A percentile compares a stretch with the other conserved stretches of the same genome.
Conservation (phyloP, 2,113 vertebrate species). For the Cervus canadensis region DNA sequence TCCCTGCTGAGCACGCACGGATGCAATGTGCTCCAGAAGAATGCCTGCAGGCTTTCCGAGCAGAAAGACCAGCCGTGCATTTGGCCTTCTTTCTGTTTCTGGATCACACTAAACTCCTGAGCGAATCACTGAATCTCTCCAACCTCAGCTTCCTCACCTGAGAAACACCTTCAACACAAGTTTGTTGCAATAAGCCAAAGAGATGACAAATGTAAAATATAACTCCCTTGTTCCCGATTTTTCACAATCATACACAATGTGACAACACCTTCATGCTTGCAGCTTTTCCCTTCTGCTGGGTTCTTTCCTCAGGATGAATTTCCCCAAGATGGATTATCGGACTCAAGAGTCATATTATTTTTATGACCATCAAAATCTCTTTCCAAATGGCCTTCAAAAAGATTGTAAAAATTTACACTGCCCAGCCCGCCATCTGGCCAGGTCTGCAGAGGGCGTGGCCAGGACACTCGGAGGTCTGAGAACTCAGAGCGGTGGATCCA, state of each 20-base stretch:
- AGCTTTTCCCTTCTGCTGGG: background rate
- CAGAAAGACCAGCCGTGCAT: background rate
- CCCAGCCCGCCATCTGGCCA: background rate
- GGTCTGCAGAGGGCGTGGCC: background rate
- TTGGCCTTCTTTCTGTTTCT: background rate
- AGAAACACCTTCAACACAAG: background rate
- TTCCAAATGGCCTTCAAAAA: constrained; percentile 50
- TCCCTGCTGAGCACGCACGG: background rate
- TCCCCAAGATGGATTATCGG: constrained; percentile 11
- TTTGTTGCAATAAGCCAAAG: background rate
- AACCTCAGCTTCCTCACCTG: constrained; percentile 4
- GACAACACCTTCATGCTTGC: background rate
- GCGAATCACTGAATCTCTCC: background rate
- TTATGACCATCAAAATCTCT: constrained; percentile 40
- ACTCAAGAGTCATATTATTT: constrained; percentile 42
- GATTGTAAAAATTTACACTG: constrained; percentile 6
- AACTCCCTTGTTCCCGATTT: background rate
- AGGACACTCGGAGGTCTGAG: background rate
- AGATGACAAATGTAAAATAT: background rate
- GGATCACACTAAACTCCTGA: background rate
- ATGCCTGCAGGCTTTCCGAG: background rate
- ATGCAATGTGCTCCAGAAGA: background rate
- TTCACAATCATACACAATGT: background rate
- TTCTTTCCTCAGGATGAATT: constrained; percentile 2
- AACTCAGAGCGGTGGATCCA: background rate